These are phyloP conservation scores for Nymphalis c-album DNA, from an alignment of 2,888 invertebrate genomes.

Conservation along the genomic window DNA sequence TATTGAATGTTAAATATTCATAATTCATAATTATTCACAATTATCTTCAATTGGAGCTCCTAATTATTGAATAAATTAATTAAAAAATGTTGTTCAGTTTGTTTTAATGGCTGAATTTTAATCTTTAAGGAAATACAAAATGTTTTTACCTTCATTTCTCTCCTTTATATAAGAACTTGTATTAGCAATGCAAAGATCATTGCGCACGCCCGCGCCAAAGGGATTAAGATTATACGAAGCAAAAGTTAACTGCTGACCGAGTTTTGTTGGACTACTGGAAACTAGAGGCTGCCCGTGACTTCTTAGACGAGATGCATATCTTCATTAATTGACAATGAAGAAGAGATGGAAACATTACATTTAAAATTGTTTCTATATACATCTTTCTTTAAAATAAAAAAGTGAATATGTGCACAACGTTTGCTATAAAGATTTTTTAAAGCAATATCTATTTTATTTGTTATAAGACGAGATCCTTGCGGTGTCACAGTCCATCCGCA, in stretches of 20 bases:
- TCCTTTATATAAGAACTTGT: constrained; percentile 10
- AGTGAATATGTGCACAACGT: too few relatives aligned
- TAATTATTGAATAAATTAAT: too few relatives aligned
- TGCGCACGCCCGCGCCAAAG: constrained; percentile 17
- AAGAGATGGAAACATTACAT: not conserved
- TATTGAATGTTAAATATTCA: too few relatives aligned
- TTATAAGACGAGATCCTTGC: too few relatives aligned
- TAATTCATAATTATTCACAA: too few relatives aligned
- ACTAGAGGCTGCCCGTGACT: not conserved
- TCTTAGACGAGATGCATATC: not conserved
- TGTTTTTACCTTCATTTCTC: not conserved
- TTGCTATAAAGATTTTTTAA: too few relatives aligned
- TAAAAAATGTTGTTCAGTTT: not conserved
- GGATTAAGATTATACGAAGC: constrained; percentile 16
- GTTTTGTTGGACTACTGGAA: constrained; percentile 8
- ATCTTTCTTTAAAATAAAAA: too few relatives aligned
- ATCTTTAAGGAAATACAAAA: constrained; percentile 3
- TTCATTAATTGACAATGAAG: not conserved
- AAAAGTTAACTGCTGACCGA: constrained; percentile 15
- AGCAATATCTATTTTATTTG: too few relatives aligned
- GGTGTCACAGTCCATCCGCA: too few relatives aligned
- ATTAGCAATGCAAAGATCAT: constrained; percentile 22
- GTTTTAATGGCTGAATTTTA: not conserved
- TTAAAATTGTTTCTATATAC: not conserved
- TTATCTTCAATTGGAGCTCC: too few relatives aligned